phyloP scores from a whole-genome alignment of 2,113 vertebrate genomes.

The Prionailurus bengalensis region DNA sequence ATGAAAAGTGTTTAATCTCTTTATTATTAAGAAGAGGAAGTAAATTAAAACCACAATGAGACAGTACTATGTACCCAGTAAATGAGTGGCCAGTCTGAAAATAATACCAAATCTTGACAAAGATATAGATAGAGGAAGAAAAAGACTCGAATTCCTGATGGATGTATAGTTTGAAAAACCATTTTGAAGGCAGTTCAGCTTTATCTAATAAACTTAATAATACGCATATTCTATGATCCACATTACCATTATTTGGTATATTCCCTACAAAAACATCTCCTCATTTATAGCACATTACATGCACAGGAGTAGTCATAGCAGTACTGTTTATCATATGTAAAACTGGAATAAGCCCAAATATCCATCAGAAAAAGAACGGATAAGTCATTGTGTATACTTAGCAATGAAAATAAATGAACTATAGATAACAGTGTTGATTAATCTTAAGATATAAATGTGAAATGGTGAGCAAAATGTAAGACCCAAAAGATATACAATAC shows the following conservation, averaged over 20 bases:
- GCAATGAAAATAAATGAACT: not conserved
- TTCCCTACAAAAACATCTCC: not conserved
- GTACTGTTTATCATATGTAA: not conserved
- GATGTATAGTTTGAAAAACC: not conserved
- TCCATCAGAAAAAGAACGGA: not conserved
- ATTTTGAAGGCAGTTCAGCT: not conserved
- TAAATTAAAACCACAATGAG: too few species aligned
- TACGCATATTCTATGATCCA: not conserved
- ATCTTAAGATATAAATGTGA: not conserved
- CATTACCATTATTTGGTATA: not conserved
- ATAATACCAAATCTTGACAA: not conserved
- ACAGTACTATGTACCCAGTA: not conserved
- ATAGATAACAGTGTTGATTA: not conserved
- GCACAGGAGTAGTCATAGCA: not conserved
- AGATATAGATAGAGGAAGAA: not conserved
- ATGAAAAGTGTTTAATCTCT: not conserved
- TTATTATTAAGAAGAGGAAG: not conserved
- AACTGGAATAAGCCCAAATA: not conserved
- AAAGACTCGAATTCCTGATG: not conserved
- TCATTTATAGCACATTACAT: not conserved
- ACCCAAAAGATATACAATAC: not conserved
- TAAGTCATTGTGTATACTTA: not conserved
- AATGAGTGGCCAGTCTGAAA: not conserved
- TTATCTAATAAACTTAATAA: not conserved
- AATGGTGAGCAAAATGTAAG: not conserved